These are phyloP conservation scores for Molossus alvarezi DNA, from an alignment of 2,797 vertebrate genomes.

Conservation along the genomic window DNA sequence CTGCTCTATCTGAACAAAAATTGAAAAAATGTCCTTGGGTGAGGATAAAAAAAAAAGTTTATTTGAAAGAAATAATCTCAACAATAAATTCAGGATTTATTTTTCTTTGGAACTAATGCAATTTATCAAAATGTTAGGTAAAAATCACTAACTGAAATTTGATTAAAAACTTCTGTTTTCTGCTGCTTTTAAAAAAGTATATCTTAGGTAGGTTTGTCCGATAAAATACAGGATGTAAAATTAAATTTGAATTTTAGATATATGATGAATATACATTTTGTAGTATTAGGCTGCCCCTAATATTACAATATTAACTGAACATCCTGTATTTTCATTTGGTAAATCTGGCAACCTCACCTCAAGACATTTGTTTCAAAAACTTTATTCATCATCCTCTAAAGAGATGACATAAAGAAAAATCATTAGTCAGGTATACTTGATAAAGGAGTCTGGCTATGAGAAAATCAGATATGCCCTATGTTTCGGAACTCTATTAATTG, in stretches of 20 bases:
- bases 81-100: not conserved
- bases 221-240: not conserved
- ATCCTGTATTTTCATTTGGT: not conserved
- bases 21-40: too few relatives aligned
- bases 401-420: not conserved
- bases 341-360: not conserved
- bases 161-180: not conserved
- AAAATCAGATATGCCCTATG: not conserved
- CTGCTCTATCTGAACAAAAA: too few relatives aligned
- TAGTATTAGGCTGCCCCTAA: not conserved
- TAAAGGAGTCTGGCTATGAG: not conserved
- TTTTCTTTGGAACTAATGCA: not conserved
- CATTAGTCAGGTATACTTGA: not conserved
- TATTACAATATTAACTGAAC: not conserved
- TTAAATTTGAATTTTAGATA: not conserved
- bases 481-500: not conserved
- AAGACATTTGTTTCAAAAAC: not conserved
- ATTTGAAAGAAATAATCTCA: not conserved
- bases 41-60: too few relatives aligned
- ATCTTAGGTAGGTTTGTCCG: not conserved
- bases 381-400: not conserved
- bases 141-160: slow-evolving; percentile 37
- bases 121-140: not conserved
- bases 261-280: not conserved
- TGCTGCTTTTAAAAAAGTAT: not conserved